phyloP scores from a whole-genome alignment of 2,888 invertebrate genomes.

The Crioceris asparagi region DNA sequence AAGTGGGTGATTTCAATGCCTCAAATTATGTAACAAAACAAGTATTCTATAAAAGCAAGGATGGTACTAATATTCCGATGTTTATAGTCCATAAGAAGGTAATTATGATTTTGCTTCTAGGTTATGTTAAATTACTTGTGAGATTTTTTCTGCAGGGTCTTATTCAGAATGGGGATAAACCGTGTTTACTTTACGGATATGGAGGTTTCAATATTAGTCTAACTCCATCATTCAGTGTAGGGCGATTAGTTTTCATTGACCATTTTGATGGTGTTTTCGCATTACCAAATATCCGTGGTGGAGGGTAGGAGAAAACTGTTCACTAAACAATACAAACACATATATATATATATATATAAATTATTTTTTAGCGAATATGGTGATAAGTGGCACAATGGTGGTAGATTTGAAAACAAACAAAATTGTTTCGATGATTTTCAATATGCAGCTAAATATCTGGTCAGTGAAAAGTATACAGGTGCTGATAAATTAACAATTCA shows the following conservation, averaged over 20 bases:
- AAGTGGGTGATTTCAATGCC: conserved; percentile 71
- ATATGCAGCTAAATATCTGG: conserved; percentile 79
- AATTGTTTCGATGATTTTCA: conserved; percentile 97
- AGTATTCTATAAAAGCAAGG: conserved; percentile 86
- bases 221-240: conserved; percentile 81
- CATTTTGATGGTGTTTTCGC: conserved; percentile 83
- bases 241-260: conserved; percentile 78
- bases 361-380: conserved; percentile 74
- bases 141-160: conserved; percentile 54
- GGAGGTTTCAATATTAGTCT: conserved; percentile 94
- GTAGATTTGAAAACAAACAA: conserved; percentile 85
- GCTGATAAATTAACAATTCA: conserved; percentile 70
- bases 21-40: conserved; percentile 74
- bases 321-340: too few species aligned
- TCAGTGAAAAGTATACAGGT: conserved; percentile 67
- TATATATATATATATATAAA: background rate
- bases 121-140: too few species aligned
- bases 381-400: conserved; percentile 93
- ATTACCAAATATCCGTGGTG: conserved; percentile 90
- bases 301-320: conserved; percentile 56
- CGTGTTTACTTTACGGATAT: conserved; percentile 88
- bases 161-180: conserved; percentile 56
- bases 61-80: conserved; percentile 92
- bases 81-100: conserved; percentile 80
- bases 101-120: too few species aligned